Evolutionary conservation across 2,113 vertebrate species (phyloP).

Genomic region (Verasper variegatus): DNA sequence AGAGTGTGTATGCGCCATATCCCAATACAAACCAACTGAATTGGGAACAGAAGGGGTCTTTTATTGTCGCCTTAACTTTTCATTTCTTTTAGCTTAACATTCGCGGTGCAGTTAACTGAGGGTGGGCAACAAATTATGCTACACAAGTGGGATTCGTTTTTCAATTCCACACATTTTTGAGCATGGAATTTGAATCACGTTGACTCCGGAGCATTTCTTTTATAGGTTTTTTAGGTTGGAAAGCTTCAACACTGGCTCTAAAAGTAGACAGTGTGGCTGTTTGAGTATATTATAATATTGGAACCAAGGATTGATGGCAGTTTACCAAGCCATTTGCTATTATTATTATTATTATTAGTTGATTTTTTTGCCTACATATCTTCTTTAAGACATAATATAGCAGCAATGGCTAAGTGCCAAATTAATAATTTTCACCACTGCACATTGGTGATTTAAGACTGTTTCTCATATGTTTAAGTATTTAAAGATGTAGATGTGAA

Average conservation of each 20-base stretch:
- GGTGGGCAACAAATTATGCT: not conserved
- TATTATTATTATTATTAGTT: slow-evolving; percentile 14
- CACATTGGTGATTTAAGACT: slow-evolving; percentile 70
- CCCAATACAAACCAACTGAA: slow-evolving; percentile 1
- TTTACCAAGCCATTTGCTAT: slow-evolving; percentile 61
- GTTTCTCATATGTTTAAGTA: slow-evolving; percentile 52
- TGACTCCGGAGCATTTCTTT: slow-evolving; percentile 23
- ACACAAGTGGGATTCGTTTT: slow-evolving; percentile 49
- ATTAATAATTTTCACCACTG: slow-evolving; percentile 63
- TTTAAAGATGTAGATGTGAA: slow-evolving; percentile 73
- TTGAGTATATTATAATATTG: slow-evolving; percentile 41
- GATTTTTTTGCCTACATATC: slow-evolving; percentile 64
- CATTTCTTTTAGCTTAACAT: slow-evolving; percentile 9
- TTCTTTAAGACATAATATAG: slow-evolving; percentile 53
- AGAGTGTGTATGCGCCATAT: slow-evolving; percentile 34
- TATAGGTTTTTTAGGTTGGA: slow-evolving; percentile 40
- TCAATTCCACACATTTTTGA: slow-evolving; percentile 44
- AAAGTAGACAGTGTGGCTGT: slow-evolving; percentile 21
- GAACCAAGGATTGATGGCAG: slow-evolving; percentile 33
- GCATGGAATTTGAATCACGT: slow-evolving; percentile 28
- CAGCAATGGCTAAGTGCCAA: slow-evolving; percentile 73
- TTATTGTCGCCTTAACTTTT: slow-evolving; percentile 57
- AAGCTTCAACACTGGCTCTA: slow-evolving; percentile 48
- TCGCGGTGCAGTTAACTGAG: slow-evolving; percentile 40
- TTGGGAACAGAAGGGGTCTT: slow-evolving; percentile 30